phyloP scores from a whole-genome alignment of 2,797 vertebrate species.

The Falco biarmicus region DNA sequence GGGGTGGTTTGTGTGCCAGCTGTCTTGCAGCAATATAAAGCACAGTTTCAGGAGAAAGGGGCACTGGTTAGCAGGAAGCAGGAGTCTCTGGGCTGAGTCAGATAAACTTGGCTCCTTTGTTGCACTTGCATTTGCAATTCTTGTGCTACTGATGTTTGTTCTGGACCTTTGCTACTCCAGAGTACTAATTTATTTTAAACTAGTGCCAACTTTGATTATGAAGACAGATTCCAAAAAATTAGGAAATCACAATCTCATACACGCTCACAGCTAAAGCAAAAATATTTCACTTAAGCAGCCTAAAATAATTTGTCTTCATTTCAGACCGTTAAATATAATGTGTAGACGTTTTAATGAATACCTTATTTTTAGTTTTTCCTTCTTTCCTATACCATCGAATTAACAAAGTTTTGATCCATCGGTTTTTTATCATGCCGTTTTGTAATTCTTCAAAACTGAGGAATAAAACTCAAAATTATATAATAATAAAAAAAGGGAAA shows the following conservation, averaged over 20 bases:
- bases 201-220: not conserved
- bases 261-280: not conserved
- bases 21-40: not conserved
- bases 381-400: not conserved
- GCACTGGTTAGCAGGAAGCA: not conserved
- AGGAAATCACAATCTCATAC: not conserved
- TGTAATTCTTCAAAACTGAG: not conserved
- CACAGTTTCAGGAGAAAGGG: not conserved
- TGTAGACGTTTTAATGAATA: not conserved
- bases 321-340: not conserved
- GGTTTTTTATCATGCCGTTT: not conserved
- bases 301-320: not conserved
- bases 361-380: not conserved
- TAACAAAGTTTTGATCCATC: not conserved
- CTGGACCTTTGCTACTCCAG: not conserved
- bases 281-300: not conserved
- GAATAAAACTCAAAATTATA: not conserved
- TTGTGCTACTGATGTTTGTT: conserved; percentile 11
- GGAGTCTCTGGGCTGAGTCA: not conserved
- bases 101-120: not conserved
- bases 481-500: not conserved
- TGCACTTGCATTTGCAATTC: not conserved
- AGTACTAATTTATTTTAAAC: conserved; percentile 1
- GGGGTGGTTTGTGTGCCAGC: not conserved
- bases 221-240: not conserved